Conservation (phyloP, 2,888 invertebrate species). For the Xestia ashworthii region DNA sequence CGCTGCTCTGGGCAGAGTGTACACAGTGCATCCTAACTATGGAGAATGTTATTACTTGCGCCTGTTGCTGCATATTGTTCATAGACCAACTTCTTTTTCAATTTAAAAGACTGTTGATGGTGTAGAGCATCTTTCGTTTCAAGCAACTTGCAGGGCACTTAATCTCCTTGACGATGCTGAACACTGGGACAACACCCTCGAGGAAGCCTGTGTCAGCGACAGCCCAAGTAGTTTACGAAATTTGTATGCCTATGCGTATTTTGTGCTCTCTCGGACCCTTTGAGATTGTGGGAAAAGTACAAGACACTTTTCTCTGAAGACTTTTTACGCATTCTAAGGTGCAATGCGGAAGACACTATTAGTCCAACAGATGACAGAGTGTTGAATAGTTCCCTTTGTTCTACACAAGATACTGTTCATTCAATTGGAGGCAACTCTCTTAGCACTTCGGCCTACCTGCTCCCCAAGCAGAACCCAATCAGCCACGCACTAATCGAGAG, state of each 20-base stretch:
- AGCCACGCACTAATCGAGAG: constrained; percentile 5
- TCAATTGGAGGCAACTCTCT: constrained; percentile 5
- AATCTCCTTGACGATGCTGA: not conserved
- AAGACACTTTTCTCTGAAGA: constrained; percentile 2
- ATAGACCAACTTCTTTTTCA: not conserved
- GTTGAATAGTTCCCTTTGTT: constrained; percentile 3
- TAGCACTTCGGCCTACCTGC: constrained; percentile 5
- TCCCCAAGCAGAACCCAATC: not conserved
- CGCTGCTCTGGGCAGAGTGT: not conserved
- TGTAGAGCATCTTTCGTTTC: not conserved
- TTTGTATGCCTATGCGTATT: not conserved
- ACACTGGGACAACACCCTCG: constrained; percentile 3
- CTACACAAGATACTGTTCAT: constrained; percentile 7
- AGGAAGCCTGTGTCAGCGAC: constrained; percentile 1
- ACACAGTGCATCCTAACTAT: not conserved
- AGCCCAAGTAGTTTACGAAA: constrained; percentile 2
- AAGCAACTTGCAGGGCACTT: not conserved
- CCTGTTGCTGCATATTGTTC: constrained; percentile 1
- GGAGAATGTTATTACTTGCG: constrained; percentile 1
- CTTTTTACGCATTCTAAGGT: constrained; percentile 4
- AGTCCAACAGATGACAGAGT: constrained; percentile 4
- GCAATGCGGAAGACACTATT: not conserved
- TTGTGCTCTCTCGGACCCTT: constrained; percentile 7
- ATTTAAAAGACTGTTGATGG: not conserved
- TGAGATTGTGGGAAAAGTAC: constrained; percentile 5